Percentiles rank a stretch among this genome's conserved stretches.
Evolutionary conservation across 2,888 invertebrate species (phyloP).

Genomic region (Hydriomena furcata): DNA sequence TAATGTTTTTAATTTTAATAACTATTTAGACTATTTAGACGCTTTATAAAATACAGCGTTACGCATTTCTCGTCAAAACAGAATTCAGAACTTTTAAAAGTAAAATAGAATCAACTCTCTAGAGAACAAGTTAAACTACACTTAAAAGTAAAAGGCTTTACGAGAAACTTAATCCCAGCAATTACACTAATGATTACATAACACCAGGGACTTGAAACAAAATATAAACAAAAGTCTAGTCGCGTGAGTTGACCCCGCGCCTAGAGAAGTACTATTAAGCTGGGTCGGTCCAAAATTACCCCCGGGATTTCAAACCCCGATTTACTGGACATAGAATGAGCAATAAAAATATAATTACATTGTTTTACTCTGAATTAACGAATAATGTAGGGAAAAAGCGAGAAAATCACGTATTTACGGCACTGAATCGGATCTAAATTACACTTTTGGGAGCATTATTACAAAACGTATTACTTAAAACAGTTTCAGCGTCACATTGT

Average conservation of each 20-base stretch:
- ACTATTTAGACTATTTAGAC: too few relatives aligned
- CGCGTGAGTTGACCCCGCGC: slow-evolving; percentile 53
- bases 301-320: slow-evolving; percentile 68
- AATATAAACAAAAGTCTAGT: slow-evolving; percentile 65
- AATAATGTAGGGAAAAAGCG: slow-evolving; percentile 57
- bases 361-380: slow-evolving; percentile 67
- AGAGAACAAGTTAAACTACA: slow-evolving; percentile 25
- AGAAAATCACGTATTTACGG: slow-evolving; percentile 58
- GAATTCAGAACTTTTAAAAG: background rate
- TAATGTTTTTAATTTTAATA: too few relatives aligned
- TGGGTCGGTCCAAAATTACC: slow-evolving; percentile 72
- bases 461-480: slow-evolving; percentile 54
- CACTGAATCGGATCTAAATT: slow-evolving; percentile 54
- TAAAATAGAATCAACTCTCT: slow-evolving; percentile 4
- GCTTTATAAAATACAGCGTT: too few relatives aligned
- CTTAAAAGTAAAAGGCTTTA: slow-evolving; percentile 44
- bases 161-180: slow-evolving; percentile 56
- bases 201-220: slow-evolving; percentile 57
- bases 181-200: slow-evolving; percentile 65
- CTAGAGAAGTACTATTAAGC: slow-evolving; percentile 72
- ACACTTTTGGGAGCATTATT: slow-evolving; percentile 55
- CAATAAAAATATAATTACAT: slow-evolving; percentile 80
- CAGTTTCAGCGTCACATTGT: slow-evolving; percentile 44
- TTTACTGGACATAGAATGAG: slow-evolving; percentile 77
- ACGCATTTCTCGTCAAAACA: too few relatives aligned